Evolutionary conservation across 2,113 vertebrate species (phyloP), one percentile per base, ranked within the genome.

Genomic region (Variabilichromis moorii): DNA sequence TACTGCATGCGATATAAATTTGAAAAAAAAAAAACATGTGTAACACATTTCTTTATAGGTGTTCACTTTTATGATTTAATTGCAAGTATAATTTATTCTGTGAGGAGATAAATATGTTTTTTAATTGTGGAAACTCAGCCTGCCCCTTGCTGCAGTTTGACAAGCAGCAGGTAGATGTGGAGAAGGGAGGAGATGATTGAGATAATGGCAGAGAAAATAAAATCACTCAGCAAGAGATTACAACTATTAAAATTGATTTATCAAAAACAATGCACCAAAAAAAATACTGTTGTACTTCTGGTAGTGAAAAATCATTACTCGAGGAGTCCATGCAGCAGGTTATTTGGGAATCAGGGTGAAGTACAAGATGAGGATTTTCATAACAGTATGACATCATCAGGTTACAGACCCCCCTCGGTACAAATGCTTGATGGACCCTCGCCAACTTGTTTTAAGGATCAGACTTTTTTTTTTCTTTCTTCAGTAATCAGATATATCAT

Each of bases 231-330:
- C 71, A n/a, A 68, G 55, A 90, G 42, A 84, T 84, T 40, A 40
- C 31, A 83, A 54, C 33, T 47, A 88, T 92, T 90, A 81, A 88
- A 80, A 50, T 4, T 42, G 86, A 91, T 68, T 90, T 68, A 88
- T 83, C 16, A 82, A 82, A 61, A 40, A 63, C 14, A 28, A 28
- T 76, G 26, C 31, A 9, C 63, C 24, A 7, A 24, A 81, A 33
- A 35, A 35, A 88, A 47, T 35, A 21, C 82, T 31, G 26, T 5
- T 37, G 53, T 50, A 6, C 76, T 86, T 28, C 54, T 55, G 24
- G 73, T 54, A 47, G 80, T 57, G 61, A 87, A 37, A 83, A 55
- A 80, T 86, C 16, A 26, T 9, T 76, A 11, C 47, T 86, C 5
- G 16, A 26, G 37, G 66, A 81, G 59, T 78, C 76, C 37, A 53